Evolutionary conservation across 2,888 invertebrate species (phyloP), one percentile per base, ranked within the genome.

Genomic region (Drosophila stalkeri): DNA sequence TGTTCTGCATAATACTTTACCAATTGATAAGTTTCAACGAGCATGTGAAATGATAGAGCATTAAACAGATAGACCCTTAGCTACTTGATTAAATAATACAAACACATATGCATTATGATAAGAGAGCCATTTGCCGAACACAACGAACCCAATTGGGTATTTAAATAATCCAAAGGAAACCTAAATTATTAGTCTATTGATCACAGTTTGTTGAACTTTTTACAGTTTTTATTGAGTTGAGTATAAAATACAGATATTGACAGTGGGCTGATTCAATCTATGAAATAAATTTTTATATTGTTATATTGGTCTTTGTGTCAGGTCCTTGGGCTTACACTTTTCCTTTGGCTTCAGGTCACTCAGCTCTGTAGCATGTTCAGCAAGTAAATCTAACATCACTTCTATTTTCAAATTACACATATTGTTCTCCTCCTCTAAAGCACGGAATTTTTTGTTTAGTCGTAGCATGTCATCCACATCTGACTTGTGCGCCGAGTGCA

Each of bases 331-430:
- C 68, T 64, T 54, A 80, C 74, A 80, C 9, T 90, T 84, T 5
- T 83, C 84, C 51, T 81, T 81, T 3, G 78, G 69, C 56, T 89
- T 89, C 16, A 91, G 59, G 39, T 81, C 72, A 76, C 91, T 91
- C 11, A 92, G 68, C 66, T 92, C 91, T 0, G 90, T 80, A 2
- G 92, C 86, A 72, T 92, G 91, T 70, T 93, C 93, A 2, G 93
- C 91, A 31, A 93, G 64, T 44, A 93, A 76, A 81, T 93, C 93
- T 63, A 93, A 67, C 69, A 93, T 83, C 5, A 93, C 89, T 55
- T 93, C 93, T 37, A 92, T 89, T 73, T 93, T 93, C 2, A 93
- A 60, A 76, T 92, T 86, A 69, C 91, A 90, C 81, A 93, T 89
- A 73, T 92, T 92, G 59, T 93, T 93, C 65, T 93, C 92, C 62